Base-by-base conservation (phyloP, 2,888 invertebrate genomes). In the Chelonus formosanus region DNA sequence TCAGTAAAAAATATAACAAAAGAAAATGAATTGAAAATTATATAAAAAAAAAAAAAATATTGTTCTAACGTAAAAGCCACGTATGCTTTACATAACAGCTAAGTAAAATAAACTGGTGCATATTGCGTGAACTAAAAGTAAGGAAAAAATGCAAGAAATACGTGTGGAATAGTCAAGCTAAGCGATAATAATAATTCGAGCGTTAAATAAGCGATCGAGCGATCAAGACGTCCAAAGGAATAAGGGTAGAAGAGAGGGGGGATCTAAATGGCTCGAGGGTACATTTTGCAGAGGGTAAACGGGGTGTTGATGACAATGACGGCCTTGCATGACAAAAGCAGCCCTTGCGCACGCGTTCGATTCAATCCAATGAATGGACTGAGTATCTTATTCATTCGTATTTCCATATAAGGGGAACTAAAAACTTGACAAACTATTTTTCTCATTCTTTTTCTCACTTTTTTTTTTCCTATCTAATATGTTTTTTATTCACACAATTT, bases 321-420 rank as follows among this genome's bases (percentile, higher is more conserved):
- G 67, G 65, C 50, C 53, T 64, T 47, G 54, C 73, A 76, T 73
- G 71, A 75, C 74, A 74, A 76, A 75, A 71, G 69, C 70, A 66
- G 62, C 67, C 70, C 69, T 68, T 69, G 34, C 59, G 70, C 70
- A 73, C 74, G 72, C 72, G 68, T 75, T 74, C 76, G 70, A 74
- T 78, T 75, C 75, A 73, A 73, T 76, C 70, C 68, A 53, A 62
- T 76, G 74, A 77, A 77, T 75, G 70, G 70, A 67, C 71, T 67
- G 71, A 76, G 73, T 75, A 74, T 77, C 77, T 79, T 77, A 76
- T 78, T 78, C 75, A 76, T 74, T 74, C 75, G 71, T 62, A 70
- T 57, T 65, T 63, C 69, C 57, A 71, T 72, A 72, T 65, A 73
- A 70, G 71, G 68, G 67, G 62, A 69, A 57, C 54, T 54, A 44